Conservation (phyloP, 2,797 vertebrate species). For the Cygnus olor region DNA sequence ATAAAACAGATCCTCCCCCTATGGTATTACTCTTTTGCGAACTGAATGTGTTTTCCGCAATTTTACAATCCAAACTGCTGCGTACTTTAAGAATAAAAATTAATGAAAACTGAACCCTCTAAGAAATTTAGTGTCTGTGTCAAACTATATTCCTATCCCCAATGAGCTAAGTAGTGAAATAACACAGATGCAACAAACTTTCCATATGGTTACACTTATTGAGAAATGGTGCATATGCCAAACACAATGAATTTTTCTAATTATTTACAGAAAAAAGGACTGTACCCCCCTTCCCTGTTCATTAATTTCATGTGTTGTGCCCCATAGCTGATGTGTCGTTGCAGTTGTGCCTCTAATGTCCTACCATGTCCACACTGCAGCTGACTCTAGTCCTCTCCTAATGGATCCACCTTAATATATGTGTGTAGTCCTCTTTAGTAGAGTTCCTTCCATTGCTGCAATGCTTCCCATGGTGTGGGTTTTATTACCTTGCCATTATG, state of each 20-base stretch:
- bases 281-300: neutral
- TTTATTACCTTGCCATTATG: neutral
- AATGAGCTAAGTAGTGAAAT: neutral
- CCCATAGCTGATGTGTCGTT: neutral
- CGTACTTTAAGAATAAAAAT: neutral
- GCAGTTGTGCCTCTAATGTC: neutral
- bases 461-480: neutral
- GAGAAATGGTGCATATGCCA: neutral
- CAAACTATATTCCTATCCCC: neutral
- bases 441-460: neutral
- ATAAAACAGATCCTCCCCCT: neutral
- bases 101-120: neutral
- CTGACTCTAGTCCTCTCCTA: neutral
- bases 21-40: neutral
- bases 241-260: neutral
- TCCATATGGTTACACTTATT: neutral
- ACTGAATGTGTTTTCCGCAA: neutral
- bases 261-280: neutral
- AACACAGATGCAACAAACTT: neutral
- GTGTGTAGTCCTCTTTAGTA: too few species aligned
- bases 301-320: neutral
- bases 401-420: neutral
- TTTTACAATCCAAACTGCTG: neutral
- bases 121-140: neutral
- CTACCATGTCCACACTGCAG: neutral